Base-by-base conservation (phyloP, 2,888 invertebrate genomes). In the Ochropacha duplaris region DNA sequence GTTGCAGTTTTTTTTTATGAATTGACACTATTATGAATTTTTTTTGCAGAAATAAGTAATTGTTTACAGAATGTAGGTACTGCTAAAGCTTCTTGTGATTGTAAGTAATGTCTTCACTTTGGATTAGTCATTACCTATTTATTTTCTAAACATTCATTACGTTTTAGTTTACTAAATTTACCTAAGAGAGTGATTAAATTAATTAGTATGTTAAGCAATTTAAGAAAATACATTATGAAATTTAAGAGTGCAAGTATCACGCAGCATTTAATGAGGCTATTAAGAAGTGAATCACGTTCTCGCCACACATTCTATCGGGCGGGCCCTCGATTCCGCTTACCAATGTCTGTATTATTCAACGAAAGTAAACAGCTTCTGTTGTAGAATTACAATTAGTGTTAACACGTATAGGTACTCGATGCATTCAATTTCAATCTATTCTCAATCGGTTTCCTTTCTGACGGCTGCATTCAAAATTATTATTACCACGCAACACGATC, bases 371-470 rank as follows among this genome's bases (percentile, higher is more conserved):
- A 88, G 85, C 83, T 82, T 83, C 87, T 83, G 82, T 79, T 85
- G 84, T 86, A 80, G 88, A 90, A 90, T 91, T 88, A 87, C 84
- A 90, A 88, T 90, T 86, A 90, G 81, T 74, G 69, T 72, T 80
- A 85, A 79, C 84, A 83, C 82, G 84, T 83, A 82, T 72, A 44
- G n/a, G n/a, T 19, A 78, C 71, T 72, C 36, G 36, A 84, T 89
- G 87, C 90, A 89, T 89, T 89, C 84, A 87, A 90, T 90, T 89
- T 88, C 86, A 90, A 90, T 90, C 84, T 88, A 90, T 91, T 90
- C 89, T 87, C 84, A 85, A 81, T 87, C 76, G 80, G 87, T 88
- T 90, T 90, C 90, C 89, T 89, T 88, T 88, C 88, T 83, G 84
- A 83, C 85, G 81, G 87, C 79, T 90, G 89, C 87, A 89, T 86